Percentiles rank a stretch among this genome's conserved stretches.
Evolutionary conservation across 1,140 invertebrate genomes (phyloP).

Genomic region (Aplysia californica): DNA sequence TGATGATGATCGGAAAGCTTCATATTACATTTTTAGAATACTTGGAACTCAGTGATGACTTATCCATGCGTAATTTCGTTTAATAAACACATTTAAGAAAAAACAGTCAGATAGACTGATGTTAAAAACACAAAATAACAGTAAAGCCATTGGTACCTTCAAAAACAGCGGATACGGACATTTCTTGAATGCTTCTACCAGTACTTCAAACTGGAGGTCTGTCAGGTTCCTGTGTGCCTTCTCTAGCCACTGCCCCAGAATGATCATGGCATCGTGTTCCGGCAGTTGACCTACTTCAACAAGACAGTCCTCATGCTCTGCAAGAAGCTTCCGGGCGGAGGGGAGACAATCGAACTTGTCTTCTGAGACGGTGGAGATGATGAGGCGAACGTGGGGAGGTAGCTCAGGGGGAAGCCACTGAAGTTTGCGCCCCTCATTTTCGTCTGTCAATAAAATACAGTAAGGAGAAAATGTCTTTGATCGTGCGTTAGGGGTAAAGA

Average conservation of each 20-base stretch:
- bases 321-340: constrained; percentile 33
- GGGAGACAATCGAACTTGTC: constrained; percentile 54
- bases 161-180: constrained; percentile 62
- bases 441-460: constrained; percentile 40
- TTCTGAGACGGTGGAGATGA: constrained; percentile 73
- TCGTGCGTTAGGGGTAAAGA: no score
- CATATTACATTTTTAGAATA: no score
- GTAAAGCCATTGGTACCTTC: no score
- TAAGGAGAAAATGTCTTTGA: no score
- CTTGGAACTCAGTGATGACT: no score
- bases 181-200: constrained; percentile 52
- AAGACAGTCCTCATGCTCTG: constrained; percentile 37
- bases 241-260: constrained; percentile 56
- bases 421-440: constrained; percentile 57
- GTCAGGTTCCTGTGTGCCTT: constrained; percentile 43
- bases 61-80: no score
- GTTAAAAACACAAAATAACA: no score
- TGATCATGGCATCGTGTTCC: constrained; percentile 50
- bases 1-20: no score
- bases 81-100: no score
- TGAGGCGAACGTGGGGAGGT: constrained; percentile 71
- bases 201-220: constrained; percentile 52
- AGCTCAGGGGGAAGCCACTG: constrained; percentile 63
- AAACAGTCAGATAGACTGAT: no score
- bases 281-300: constrained; percentile 51